Base-by-base conservation (phyloP, 2,797 vertebrate species). In the Eutrigla gurnardus region DNA sequence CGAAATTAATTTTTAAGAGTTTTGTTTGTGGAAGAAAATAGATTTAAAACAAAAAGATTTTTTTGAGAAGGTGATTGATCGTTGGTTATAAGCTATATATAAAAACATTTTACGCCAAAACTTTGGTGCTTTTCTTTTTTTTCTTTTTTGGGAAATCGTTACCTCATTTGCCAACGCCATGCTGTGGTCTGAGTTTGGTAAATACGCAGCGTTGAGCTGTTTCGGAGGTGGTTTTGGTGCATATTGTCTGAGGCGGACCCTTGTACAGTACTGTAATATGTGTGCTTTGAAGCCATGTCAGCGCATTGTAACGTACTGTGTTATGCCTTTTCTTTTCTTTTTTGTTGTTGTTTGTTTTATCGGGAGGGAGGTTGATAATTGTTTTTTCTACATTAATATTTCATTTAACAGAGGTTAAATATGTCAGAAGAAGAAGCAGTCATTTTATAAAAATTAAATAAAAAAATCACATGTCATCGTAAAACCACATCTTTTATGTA, bases 181-280 rank as follows among this genome's bases (percentile, higher is more conserved):
- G 81, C 86, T 67, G 83, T 42, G 84, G 78, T 79, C 83, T 59
- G 84, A 53, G 80, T 85, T 78, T 78, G 83, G 86, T 89, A 77
- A 88, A 87, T 88, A 88, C 86, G 86, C 88, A 81, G 82, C 78
- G 83, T 86, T 81, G 59, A 77, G 72, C 90, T 88, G 86, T 87
- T 88, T 86, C 83, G 58, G 86, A 87, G 88, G 86, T 85, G 85
- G 67, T 89, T 84, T 78, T 75, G 82, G 84, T 91, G 86, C 90
- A 89, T 90, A 35, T 82, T 83, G 87, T 91, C 89, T 88, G 86
- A 86, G 92, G 85, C 83, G 88, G 90, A 90, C 92, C 90, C 88
- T 83, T 94, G 93, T 93, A 94, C 91, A 93, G 92, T 93, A 92
- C 90, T 94, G 91, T 93, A 88, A 88, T 89, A 76, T 90, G 79